A percentile compares a stretch with the other conserved stretches of the same genome.
phyloP scores from a whole-genome alignment of 1,140 invertebrate species.

The Drosophila yakuba region DNA sequence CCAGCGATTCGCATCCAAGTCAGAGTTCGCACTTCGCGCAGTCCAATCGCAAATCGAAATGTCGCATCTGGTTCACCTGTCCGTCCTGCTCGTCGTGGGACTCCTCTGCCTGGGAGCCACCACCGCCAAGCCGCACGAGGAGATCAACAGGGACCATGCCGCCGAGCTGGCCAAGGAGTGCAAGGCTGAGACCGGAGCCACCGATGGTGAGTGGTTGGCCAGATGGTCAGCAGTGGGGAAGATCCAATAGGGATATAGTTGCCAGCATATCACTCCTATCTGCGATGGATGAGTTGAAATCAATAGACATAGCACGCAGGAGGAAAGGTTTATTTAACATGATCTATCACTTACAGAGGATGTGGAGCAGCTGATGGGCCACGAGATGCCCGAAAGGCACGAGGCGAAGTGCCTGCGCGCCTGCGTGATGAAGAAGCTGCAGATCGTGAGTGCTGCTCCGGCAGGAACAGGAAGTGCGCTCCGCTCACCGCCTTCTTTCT shows the following conservation, averaged over 20 bases:
- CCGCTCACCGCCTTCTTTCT: neutral
- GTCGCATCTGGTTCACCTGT: conserved; percentile 50
- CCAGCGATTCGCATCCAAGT: conserved; percentile 35
- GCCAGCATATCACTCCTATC: too few species aligned
- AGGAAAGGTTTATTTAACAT: neutral
- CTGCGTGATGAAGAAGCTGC: conserved; percentile 76
- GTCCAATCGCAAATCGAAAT: conserved; percentile 32
- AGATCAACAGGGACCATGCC: conserved; percentile 50
- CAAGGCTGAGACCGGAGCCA: conserved; percentile 61
- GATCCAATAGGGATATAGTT: neutral
- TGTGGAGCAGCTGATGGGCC: conserved; percentile 58
- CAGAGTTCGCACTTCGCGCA: conserved; percentile 17
- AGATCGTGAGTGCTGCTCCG: conserved; percentile 53
- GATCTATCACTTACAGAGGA: conserved; percentile 46
- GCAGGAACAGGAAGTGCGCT: neutral
- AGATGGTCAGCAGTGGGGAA: neutral
- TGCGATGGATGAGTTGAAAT: too few species aligned
- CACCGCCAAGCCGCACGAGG: conserved; percentile 53
- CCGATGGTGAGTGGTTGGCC: conserved; percentile 47
- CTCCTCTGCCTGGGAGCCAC: conserved; percentile 25
- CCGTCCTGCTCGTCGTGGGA: conserved; percentile 30
- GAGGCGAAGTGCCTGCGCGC: conserved; percentile 69
- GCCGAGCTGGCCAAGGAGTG: conserved; percentile 54
- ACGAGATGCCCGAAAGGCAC: conserved; percentile 41
- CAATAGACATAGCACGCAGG: too few species aligned